phyloP scores from a whole-genome alignment of 2,113 vertebrate genomes.

The Alligator mississippiensis region DNA sequence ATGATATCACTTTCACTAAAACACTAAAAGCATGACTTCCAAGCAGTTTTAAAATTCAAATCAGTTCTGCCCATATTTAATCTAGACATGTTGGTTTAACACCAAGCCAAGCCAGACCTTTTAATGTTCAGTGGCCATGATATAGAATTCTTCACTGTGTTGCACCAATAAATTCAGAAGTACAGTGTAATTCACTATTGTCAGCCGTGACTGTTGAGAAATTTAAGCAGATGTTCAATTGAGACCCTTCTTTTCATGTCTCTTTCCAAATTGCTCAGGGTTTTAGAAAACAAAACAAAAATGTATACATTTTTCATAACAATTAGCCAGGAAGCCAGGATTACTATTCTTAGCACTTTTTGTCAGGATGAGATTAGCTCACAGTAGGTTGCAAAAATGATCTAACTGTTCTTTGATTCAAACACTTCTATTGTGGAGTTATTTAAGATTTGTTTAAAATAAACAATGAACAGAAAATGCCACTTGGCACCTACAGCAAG shows the following conservation, averaged over 20 bases:
- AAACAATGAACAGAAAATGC: slow-evolving; percentile 76
- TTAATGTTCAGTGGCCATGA: slow-evolving; percentile 80
- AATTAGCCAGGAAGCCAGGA: neutral
- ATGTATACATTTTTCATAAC: neutral
- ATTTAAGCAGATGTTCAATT: slow-evolving; percentile 58
- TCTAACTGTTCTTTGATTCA: neutral
- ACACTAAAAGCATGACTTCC: slow-evolving; percentile 73
- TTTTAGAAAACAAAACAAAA: neutral
- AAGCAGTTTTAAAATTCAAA: slow-evolving; percentile 82
- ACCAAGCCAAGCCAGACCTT: slow-evolving; percentile 81
- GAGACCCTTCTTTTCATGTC: neutral
- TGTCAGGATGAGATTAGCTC: neutral
- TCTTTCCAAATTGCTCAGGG: neutral
- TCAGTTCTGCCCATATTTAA: slow-evolving; percentile 82
- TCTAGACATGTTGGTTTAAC: slow-evolving; percentile 84
- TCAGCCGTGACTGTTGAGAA: slow-evolving; percentile 42
- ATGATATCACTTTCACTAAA: slow-evolving; percentile 74
- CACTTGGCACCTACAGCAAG: slow-evolving; percentile 77
- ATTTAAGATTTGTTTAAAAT: slow-evolving; percentile 71
- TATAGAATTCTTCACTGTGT: slow-evolving; percentile 78
- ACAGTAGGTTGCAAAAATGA: neutral
- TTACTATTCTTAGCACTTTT: neutral
- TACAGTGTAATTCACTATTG: slow-evolving; percentile 62
- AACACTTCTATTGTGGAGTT: slow-evolving; percentile 48
- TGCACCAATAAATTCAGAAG: slow-evolving; percentile 80